Evolutionary conservation across 2,113 vertebrate species (phyloP).

Genomic region (Trachemys scripta): DNA sequence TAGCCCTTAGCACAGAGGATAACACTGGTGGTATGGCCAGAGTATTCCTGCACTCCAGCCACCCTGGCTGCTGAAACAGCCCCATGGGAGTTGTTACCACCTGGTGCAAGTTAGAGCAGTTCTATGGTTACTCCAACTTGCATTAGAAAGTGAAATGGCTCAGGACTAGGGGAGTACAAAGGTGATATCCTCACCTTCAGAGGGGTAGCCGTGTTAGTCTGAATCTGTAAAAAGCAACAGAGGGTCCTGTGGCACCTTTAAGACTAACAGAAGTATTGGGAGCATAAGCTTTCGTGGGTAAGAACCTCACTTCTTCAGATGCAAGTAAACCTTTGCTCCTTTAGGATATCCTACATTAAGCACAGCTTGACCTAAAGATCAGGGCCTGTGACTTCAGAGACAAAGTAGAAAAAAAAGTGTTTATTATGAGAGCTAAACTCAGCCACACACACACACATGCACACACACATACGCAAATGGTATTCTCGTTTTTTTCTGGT

Average conservation of each 20-base stretch:
- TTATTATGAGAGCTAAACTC: background rate
- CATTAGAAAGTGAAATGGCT: fast-evolving
- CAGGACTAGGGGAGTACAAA: background rate
- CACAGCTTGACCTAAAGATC: background rate
- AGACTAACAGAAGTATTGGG: too few relatives aligned
- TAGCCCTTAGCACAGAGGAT: background rate
- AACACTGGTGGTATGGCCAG: background rate
- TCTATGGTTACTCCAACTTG: background rate
- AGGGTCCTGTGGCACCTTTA: too few relatives aligned
- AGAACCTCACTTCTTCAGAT: too few relatives aligned
- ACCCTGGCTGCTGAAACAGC: background rate
- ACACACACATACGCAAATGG: background rate
- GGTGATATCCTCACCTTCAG: background rate
- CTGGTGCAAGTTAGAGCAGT: background rate
- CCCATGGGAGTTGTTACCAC: fast-evolving
- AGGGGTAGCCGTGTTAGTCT: too few relatives aligned
- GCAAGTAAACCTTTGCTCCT: background rate
- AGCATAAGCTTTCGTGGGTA: too few relatives aligned
- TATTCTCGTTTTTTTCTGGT: background rate
- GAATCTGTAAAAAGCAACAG: too few relatives aligned
- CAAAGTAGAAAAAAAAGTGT: background rate
- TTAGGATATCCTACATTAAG: background rate
- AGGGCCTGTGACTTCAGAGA: background rate
- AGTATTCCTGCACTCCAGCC: background rate
- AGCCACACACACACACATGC: background rate